Evolutionary conservation across 2,888 invertebrate genomes (phyloP).

Genomic region (Dyspetes luteomarginatus): DNA sequence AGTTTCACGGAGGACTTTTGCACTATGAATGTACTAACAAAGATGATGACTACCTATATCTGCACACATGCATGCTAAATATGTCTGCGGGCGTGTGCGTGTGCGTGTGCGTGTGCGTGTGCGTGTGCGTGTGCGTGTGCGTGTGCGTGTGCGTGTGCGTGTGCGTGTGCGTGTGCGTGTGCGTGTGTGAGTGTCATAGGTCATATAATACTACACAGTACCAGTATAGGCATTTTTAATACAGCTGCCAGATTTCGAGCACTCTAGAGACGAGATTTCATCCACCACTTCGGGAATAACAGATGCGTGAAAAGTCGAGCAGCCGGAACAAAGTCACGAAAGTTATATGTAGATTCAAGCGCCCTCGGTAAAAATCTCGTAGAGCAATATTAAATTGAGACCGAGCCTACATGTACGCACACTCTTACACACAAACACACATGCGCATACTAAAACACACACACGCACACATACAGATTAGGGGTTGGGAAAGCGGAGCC

Average conservation of each 20-base stretch:
- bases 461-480: not conserved
- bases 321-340: constrained; percentile 31
- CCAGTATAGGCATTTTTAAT: constrained; percentile 4
- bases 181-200: too few relatives aligned
- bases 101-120: too few relatives aligned
- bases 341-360: constrained; percentile 13
- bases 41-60: not conserved
- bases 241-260: constrained; percentile 8
- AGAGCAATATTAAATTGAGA: constrained; percentile 37
- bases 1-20: constrained; percentile 35
- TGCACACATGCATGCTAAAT: not conserved
- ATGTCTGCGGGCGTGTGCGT: not conserved
- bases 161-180: too few relatives aligned
- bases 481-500: constrained; percentile 1
- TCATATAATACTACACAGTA: too few relatives aligned
- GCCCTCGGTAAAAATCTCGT: constrained; percentile 22
- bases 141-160: too few relatives aligned
- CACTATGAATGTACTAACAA: constrained; percentile 15
- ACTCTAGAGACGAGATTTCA: constrained; percentile 24
- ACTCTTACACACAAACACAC: not conserved
- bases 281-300: constrained; percentile 38
- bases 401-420: not conserved
- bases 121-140: too few relatives aligned
- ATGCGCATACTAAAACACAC: too few relatives aligned
- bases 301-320: constrained; percentile 52